Evolutionary conservation across 2,888 invertebrate genomes (phyloP), one percentile per base, ranked within the genome.

Genomic region (Liposcelis brunnea): DNA sequence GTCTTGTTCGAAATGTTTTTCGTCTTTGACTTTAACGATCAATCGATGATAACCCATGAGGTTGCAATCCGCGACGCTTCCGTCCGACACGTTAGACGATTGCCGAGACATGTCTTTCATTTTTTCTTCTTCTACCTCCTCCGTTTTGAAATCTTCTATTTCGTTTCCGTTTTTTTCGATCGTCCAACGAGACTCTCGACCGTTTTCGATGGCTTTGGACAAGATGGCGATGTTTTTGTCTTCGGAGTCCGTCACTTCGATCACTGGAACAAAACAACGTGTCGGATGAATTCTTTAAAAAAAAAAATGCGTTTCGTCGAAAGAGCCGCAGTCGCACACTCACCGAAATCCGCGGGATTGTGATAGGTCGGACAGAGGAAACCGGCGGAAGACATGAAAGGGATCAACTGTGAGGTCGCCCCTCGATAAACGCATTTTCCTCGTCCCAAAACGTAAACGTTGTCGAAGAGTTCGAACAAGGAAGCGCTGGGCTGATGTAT

Each of bases 401-500:
- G 71, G 6, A 78, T 71, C 55, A 78, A 67, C 0, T 73, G 71
- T 1, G 61, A 55, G 0, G 75, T 72, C 14, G 70, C 70, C 0
- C 78, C 78, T 54, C 77, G 77, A 57, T 71, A 78, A 40, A 78
- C 71, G 54, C 78, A 78, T 2, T 63, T 59, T 0, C 78, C 78
- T 48, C 69, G 69, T 1, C 76, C 75, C 47, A 78, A 61, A 43
- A 78, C 72, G 55, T 74, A 78, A 3, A 76, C 71, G 61, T 71
- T 71, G 56, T 78, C 77, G 53, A 78, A 77, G 45, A 71, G 57
- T 53, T 72, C 70, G 50, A 77, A 67, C 1, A 77, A 63, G 1
- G 74, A 72, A 0, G 77, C 77, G n/a, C 76, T 68, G 0, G 78
- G 78, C 55, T 78, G 78, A 53, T 78, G 78, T 50, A 78, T 75